Percentiles rank a stretch among this genome's conserved stretches.
phyloP scores from a whole-genome alignment of 2,797 vertebrate genomes.

The Myotis myotis region DNA sequence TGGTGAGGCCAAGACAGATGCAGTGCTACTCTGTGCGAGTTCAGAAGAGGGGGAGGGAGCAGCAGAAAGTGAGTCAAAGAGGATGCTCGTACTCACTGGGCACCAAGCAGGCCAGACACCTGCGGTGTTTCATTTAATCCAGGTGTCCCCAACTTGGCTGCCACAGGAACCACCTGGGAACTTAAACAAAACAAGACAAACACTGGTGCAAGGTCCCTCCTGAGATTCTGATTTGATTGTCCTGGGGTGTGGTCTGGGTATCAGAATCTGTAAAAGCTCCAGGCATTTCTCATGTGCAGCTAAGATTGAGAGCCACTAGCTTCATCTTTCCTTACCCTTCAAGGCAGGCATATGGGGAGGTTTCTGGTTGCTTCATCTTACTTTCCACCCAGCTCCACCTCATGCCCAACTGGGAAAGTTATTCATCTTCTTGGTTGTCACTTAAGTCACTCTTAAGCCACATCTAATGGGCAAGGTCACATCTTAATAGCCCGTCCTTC shows the following conservation, averaged over 20 bases:
- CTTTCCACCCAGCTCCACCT: background rate
- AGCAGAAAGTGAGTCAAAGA: background rate
- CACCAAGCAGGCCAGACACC: no score
- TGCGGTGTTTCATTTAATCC: background rate
- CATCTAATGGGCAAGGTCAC: background rate
- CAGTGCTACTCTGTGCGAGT: background rate
- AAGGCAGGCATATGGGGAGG: background rate
- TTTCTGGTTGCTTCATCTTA: background rate
- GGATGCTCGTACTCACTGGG: background rate
- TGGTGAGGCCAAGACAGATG: background rate
- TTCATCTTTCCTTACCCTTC: background rate
- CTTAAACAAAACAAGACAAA: background rate
- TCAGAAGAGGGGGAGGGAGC: background rate
- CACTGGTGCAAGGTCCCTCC: background rate
- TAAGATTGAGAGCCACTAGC: background rate
- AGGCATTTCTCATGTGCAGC: background rate
- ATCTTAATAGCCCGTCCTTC: background rate
- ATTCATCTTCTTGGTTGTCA: background rate
- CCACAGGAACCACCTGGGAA: background rate
- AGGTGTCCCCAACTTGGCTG: background rate
- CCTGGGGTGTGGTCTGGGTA: no score
- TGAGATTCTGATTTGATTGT: background rate
- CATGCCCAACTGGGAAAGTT: background rate
- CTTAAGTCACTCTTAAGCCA: background rate
- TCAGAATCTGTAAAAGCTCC: background rate